A percentile compares a stretch with the other conserved stretches of the same genome.
Evolutionary conservation across 2,797 vertebrate species (phyloP).

Genomic region (Myripristis murdjan): DNA sequence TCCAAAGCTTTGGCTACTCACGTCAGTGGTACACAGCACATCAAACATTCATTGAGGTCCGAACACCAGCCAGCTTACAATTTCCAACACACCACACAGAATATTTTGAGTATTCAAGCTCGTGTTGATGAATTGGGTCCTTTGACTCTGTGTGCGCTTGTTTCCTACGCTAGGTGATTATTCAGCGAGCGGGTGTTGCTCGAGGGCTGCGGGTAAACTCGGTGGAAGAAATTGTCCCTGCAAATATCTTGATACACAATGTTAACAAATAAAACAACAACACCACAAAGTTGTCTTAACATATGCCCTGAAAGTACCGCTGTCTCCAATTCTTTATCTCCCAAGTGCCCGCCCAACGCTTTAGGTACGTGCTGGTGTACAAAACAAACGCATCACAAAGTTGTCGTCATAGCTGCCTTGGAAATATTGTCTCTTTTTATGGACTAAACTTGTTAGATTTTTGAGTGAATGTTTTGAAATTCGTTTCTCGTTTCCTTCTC

Average conservation of each 20-base stretch:
- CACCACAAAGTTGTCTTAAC: not conserved
- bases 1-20: not conserved
- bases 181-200: not conserved
- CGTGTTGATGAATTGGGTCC: slow-evolving; percentile 59
- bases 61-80: not conserved
- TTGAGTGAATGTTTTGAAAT: not conserved
- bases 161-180: not conserved
- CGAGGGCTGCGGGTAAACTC: slow-evolving; percentile 1
- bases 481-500: not conserved
- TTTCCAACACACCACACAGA: not conserved
- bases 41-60: slow-evolving; percentile 5
- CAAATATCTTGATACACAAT: accelerated
- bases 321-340: not conserved
- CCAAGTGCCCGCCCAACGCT: accelerated
- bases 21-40: not conserved
- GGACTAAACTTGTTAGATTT: not conserved
- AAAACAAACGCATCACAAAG: slow-evolving; percentile 50
- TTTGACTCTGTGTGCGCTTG: slow-evolving; percentile 23
- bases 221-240: accelerated
- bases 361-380: accelerated
- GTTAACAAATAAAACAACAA: accelerated
- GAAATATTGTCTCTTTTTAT: not conserved
- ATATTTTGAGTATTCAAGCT: slow-evolving; percentile 29
- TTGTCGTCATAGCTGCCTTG: slow-evolving; percentile 43
- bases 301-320: not conserved